Base-by-base conservation (phyloP, 92 coral and sea anemone species). In the Nematostella vectensis region DNA sequence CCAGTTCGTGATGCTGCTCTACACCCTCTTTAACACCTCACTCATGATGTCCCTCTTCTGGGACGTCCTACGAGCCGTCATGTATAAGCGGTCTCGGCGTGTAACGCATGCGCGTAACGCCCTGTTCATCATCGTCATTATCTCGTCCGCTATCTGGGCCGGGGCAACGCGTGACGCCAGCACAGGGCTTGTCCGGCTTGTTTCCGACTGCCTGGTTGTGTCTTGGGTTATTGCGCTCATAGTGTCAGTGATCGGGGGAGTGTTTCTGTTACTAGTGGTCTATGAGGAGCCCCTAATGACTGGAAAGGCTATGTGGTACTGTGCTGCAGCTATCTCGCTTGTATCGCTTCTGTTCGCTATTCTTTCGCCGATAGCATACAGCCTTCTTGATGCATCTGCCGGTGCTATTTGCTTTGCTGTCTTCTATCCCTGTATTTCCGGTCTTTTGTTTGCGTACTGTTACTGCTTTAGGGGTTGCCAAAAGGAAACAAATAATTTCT, bases 41-140 rank as follows among this genome's bases (percentile, higher is more conserved):
- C 36, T 82, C 1, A 54, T 82, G 16, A 57, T 78, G 27, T 82
- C 89, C n/a, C 67, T 82, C 4, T 76, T 82, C 54, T 82, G 83
- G 83, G 80, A 82, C 13, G 79, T 82, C 40, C 57, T 77, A 3
- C 56, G 64, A 40, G 59, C 61, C 3, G 62, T 70, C 11, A 63
- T 78, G 6, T 55, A 61, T 11, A 82, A 82, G 31, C 55, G 72
- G 9, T 44, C 79, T 9, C 21, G 54, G 1, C 51, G 60, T 44
- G 71, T 66, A 61, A 50, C 43, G 29, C 37, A 26, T 4, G 55
- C 68, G 0, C 70, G 65, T 51, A 55, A 67, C n/a, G 52, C 30
- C 9, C 11, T 77, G 12, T 77, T 77, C 15, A 17, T 77, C 10
- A 13, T 68, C 6, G 57, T 66, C 27, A 17, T 77, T 8, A 3